Evolutionary conservation across 2,113 vertebrate genomes (phyloP).

Genomic region (Neopipo cinnamomea): DNA sequence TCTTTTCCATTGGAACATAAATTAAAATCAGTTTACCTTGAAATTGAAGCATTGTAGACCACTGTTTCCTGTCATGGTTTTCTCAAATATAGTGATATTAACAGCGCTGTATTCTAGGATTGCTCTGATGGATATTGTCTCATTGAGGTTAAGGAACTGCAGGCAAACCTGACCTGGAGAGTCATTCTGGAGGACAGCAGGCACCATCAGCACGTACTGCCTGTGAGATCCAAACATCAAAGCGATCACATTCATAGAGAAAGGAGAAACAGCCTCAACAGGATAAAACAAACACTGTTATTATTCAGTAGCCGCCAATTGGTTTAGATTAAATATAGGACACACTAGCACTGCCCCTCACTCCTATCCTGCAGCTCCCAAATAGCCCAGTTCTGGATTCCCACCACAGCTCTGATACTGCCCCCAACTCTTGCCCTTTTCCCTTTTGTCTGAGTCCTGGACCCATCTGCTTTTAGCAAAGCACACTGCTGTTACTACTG

Average conservation of each 20-base stretch:
- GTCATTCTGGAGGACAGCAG: slow-evolving; percentile 47
- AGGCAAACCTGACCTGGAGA: slow-evolving; percentile 50
- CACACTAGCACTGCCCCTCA: not conserved
- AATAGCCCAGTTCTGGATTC: not conserved
- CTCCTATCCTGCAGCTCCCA: not conserved
- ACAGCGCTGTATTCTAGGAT: slow-evolving; percentile 35
- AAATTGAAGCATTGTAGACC: slow-evolving; percentile 58
- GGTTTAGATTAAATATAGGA: not conserved
- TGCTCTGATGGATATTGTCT: not conserved
- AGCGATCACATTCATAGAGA: not conserved
- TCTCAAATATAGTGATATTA: slow-evolving; percentile 42
- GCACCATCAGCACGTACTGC: slow-evolving; percentile 68
- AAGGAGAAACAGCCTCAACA: not conserved
- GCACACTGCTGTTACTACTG: not conserved
- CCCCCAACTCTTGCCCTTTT: not conserved
- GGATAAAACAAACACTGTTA: not conserved
- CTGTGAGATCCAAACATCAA: slow-evolving; percentile 14
- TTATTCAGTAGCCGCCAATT: not conserved
- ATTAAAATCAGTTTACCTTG: slow-evolving; percentile 30
- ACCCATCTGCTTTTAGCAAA: not conserved
- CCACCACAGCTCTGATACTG: not conserved
- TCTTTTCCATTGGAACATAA: not conserved
- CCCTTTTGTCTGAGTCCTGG: not conserved
- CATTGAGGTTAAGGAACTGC: slow-evolving; percentile 46
- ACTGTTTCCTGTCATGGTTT: not conserved